Evolutionary conservation across 2,888 invertebrate genomes (phyloP).

Genomic region (Junonia oenone): DNA sequence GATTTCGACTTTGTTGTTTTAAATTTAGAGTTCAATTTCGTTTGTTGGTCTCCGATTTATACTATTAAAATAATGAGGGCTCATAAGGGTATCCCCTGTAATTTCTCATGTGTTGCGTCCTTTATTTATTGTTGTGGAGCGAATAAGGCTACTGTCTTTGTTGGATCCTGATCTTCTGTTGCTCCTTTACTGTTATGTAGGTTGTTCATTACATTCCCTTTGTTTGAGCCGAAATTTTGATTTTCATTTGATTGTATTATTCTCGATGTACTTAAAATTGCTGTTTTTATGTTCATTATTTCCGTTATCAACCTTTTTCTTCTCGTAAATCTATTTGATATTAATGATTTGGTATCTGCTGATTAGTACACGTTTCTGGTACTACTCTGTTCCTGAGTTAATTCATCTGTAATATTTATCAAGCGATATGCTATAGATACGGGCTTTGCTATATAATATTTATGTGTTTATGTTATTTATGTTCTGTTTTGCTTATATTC

Average conservation of each 20-base stretch:
- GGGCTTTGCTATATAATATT: too few relatives aligned
- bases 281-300: too few relatives aligned
- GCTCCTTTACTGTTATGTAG: conserved; percentile 38
- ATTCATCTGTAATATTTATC: too few relatives aligned
- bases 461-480: too few relatives aligned
- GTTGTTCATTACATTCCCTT: conserved; percentile 10
- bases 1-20: conserved; percentile 37
- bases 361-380: too few relatives aligned
- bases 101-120: conserved; percentile 69
- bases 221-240: background rate
- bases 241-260: background rate
- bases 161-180: conserved; percentile 32
- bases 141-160: conserved; percentile 64
- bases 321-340: too few relatives aligned
- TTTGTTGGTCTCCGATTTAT: conserved; percentile 39
- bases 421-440: too few relatives aligned
- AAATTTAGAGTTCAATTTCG: conserved; percentile 36
- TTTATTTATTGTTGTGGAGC: conserved; percentile 63
- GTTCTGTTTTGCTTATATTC: too few relatives aligned
- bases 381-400: too few relatives aligned
- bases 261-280: too few relatives aligned
- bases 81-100: conserved; percentile 66
- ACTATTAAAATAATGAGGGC: conserved; percentile 73
- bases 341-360: too few relatives aligned
- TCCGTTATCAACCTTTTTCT: too few relatives aligned